These are phyloP conservation scores for Rallus limicola DNA, from an alignment of 2,113 vertebrate genomes.

Conservation along the genomic window DNA sequence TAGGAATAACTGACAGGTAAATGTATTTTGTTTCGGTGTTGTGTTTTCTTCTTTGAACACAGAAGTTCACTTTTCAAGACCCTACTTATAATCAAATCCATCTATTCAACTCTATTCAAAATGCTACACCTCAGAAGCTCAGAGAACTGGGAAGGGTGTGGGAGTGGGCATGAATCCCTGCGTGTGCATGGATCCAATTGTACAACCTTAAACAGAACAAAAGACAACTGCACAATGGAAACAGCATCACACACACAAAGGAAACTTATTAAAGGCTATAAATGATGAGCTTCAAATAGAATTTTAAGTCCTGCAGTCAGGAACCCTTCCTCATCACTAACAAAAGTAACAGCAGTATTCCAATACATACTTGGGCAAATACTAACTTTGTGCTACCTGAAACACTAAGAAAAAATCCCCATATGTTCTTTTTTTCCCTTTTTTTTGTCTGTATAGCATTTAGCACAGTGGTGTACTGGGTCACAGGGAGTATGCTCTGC, in stretches of 20 bases:
- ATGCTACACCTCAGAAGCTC: constrained; percentile 19
- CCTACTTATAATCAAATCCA: constrained; percentile 45
- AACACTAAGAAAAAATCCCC: not conserved
- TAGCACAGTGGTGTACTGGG: not conserved
- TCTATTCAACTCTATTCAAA: constrained; percentile 42
- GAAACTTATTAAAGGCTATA: not conserved
- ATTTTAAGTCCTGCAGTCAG: not conserved
- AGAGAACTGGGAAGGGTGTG: not conserved
- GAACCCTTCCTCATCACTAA: not conserved
- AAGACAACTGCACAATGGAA: constrained; percentile 6
- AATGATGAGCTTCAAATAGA: not conserved
- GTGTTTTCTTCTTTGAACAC: constrained; percentile 45
- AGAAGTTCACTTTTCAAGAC: constrained; percentile 51
- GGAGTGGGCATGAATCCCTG: constrained; percentile 23
- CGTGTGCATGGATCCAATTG: not conserved
- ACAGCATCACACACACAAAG: not conserved
- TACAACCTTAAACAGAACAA: constrained; percentile 15
- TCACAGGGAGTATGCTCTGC: not conserved
- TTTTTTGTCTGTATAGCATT: not conserved
- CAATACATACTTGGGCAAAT: not conserved
- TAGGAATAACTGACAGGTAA: constrained; percentile 50
- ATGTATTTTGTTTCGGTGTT: constrained; percentile 45
- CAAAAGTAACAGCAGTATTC: not conserved
- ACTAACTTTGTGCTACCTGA: not conserved
- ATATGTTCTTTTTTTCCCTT: not conserved